Conservation (phyloP, 2,113 vertebrate species). For the Semicossyphus pulcher region DNA sequence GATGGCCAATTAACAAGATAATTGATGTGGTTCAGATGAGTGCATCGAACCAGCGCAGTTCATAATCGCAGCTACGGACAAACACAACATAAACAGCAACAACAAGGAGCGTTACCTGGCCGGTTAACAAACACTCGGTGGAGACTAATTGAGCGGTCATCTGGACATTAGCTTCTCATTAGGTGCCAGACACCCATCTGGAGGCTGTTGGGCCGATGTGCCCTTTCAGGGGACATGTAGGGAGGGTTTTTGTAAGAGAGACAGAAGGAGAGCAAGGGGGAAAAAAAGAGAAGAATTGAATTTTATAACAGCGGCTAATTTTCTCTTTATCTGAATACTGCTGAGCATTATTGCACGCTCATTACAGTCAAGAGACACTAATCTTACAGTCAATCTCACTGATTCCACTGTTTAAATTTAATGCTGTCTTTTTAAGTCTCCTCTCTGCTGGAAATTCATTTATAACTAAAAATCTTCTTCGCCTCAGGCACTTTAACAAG, state of each 20-base stretch:
- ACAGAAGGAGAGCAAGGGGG: background rate
- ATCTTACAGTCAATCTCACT: slow-evolving; percentile 38
- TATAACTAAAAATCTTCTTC: slow-evolving; percentile 12
- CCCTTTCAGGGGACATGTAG: slow-evolving; percentile 33
- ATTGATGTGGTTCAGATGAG: slow-evolving; percentile 66
- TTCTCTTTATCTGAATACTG: slow-evolving; percentile 26
- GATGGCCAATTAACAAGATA: slow-evolving; percentile 72
- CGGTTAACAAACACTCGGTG: slow-evolving; percentile 35
- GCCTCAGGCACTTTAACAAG: slow-evolving; percentile 36
- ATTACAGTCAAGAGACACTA: background rate
- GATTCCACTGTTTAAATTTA: slow-evolving; percentile 32
- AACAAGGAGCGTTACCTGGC: slow-evolving; percentile 33
- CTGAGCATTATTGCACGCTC: slow-evolving; percentile 14
- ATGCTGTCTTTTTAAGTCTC: slow-evolving; percentile 7
- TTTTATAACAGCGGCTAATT: slow-evolving; percentile 3
- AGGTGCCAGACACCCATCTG: slow-evolving; percentile 51
- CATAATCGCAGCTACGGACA: slow-evolving; percentile 61
- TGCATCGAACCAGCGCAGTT: slow-evolving; percentile 58
- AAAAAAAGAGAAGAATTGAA: background rate
- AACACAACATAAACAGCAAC: slow-evolving; percentile 44
- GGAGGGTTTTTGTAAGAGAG: background rate
- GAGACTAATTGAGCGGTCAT: slow-evolving; percentile 66
- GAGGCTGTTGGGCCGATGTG: slow-evolving; percentile 41
- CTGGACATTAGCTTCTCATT: slow-evolving; percentile 67
- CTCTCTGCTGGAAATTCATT: slow-evolving; percentile 24